A percentile compares a stretch with the other conserved stretches of the same genome.
These are phyloP conservation scores for Myrmophylax atrothorax DNA, from an alignment of 2,113 vertebrate genomes.

Conservation along the genomic window DNA sequence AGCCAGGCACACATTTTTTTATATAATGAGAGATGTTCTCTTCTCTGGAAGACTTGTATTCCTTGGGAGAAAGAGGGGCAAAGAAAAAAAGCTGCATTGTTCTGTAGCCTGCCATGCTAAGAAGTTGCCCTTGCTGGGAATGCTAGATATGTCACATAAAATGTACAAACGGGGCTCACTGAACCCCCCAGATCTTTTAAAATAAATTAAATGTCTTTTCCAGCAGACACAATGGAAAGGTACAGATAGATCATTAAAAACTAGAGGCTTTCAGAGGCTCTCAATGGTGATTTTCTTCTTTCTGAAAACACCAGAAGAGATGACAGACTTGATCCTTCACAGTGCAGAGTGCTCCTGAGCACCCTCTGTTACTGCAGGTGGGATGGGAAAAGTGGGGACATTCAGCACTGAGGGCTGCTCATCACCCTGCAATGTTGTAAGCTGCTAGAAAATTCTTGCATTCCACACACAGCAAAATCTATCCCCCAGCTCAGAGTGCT, in stretches of 20 bases:
- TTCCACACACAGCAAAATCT: not conserved
- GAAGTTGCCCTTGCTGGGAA: conserved; percentile 28
- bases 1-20: not conserved
- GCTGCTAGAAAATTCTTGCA: not conserved
- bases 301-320: conserved; percentile 58
- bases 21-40: conserved; percentile 33
- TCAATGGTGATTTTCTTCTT: conserved; percentile 37
- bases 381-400: not conserved
- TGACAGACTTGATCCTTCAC: conserved; percentile 38
- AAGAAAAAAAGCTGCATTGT: conserved; percentile 36
- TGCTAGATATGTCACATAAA: conserved; percentile 21
- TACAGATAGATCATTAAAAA: conserved; percentile 64
- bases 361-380: not conserved
- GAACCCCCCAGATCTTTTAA: conserved; percentile 50
- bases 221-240: conserved; percentile 49
- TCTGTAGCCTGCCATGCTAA: conserved; percentile 32
- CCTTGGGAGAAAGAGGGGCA: conserved; percentile 17
- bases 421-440: not conserved
- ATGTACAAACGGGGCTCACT: conserved; percentile 15
- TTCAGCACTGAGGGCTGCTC: not conserved
- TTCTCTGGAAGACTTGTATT: conserved; percentile 20
- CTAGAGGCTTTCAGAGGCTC: conserved; percentile 32
- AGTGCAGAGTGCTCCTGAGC: conserved; percentile 13
- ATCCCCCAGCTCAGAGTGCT: not conserved
- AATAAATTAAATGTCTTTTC: conserved; percentile 56